Base-by-base conservation (phyloP, 2,797 vertebrate genomes). In the Myotis planiceps region DNA sequence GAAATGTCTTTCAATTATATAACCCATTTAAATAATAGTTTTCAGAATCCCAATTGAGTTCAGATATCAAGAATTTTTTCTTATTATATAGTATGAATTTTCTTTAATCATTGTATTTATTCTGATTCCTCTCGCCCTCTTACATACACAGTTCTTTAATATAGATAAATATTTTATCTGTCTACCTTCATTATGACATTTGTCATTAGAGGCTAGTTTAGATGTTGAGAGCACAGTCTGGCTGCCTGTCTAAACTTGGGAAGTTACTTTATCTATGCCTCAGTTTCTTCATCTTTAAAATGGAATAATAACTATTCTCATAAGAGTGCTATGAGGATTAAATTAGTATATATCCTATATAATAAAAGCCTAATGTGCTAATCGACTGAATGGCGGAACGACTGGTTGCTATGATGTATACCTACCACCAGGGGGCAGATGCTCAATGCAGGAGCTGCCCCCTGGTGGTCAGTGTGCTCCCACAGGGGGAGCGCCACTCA, bases 11-110 rank as follows among this genome's bases (percentile, higher is more conserved):
- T 89, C 37, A 75, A 27, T 93, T 92, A 58, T 60, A 69, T 81
- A 93, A 91, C 16, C 34, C 49, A 89, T 87, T 92, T 89, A 69
- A 96, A 84, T 76, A 84, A 68, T 49, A 71, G 51, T 89, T 96
- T 95, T 39, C 39, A 66, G 76, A 88, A 90, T 92, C 68, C 63
- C 27, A 84, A 14, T 82, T 84, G 42, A 60, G 49, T 71, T 92
- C 63, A 76, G 18, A 29, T 94, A 69, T 81, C 55, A 94, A 74
- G 34, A 92, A 68, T 82, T 89, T 25, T 25, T 94, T 66, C 29
- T 53, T 51, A 88, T 53, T 90, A 42, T 15, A 9, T 88, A 80
- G 9, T 63, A 34, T 87, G 53, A 72, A 91, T 93, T 89, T 92
- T 88, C 23, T 69, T 95, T 88, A 71, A 65, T 84, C 29, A 65